Base-by-base conservation (phyloP, 2,797 vertebrate genomes). In the Spinus olivaceus region DNA sequence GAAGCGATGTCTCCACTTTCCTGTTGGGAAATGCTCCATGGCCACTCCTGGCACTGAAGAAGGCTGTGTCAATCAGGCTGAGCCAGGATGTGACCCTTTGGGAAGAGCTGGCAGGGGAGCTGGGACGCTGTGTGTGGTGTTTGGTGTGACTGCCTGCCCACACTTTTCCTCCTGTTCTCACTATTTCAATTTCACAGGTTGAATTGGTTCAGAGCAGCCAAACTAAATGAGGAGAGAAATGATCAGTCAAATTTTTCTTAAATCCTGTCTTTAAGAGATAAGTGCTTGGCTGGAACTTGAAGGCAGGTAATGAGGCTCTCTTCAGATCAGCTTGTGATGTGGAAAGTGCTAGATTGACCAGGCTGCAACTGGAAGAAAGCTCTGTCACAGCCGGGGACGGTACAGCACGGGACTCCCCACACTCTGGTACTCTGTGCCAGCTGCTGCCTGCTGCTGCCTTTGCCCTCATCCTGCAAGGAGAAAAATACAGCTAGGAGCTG, bases 201-300 rank as follows among this genome's bases (percentile, higher is more conserved):
- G 90, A 96, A 88, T 81, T 90, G 95, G 96, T 97, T 97, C 95
- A 97, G 94, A 94, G 96, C 95, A 95, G 95, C 95, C 94, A 95
- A 97, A 97, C 95, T 97, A 97, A 97, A 97, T 97, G 96, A 97
- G 81, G 92, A 96, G 93, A 96, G 91, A 96, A 97, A 97, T 95
- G 94, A 97, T 97, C 97, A 97, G 95, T 97, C 95, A 97, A 96
- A 97, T 97, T 95, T 97, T 97, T 95, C 94, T 96, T 95, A 97
- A 96, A 94, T 93, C 92, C 83, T 71, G 81, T 95, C 96, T 97
- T 96, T 96, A 95, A 94, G 95, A 96, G 95, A 94, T 96, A 96
- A 96, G 94, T 97, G 94, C 94, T 95, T 92, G 95, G 97, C 95
- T 97, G 93, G 92, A 93, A 95, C 80, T 97, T 94, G 72, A 90